A percentile compares a stretch with the other conserved stretches of the same genome.
These are phyloP conservation scores for Bombus sibiricus DNA, from an alignment of 1,140 invertebrate genomes.

Conservation along the genomic window DNA sequence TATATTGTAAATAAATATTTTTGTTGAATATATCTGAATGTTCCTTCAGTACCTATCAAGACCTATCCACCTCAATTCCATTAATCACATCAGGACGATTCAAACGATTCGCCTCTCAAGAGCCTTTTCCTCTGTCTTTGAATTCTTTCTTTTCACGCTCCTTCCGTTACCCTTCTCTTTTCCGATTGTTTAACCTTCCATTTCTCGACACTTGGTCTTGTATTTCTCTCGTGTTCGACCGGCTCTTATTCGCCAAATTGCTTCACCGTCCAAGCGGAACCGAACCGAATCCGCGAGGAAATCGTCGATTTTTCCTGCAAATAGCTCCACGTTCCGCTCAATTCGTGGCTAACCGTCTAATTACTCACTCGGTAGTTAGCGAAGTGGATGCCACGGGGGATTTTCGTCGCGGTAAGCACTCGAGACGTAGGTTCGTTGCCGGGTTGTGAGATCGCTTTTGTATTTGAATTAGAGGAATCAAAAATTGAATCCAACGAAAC, in stretches of 20 bases:
- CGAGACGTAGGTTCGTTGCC: not conserved
- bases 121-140: not conserved
- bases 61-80: too few species aligned
- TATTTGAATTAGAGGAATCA: too few species aligned
- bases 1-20: too few species aligned
- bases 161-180: too few species aligned
- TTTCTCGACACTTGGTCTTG: not conserved
- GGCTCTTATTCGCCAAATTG: not conserved
- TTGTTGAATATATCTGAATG: too few species aligned
- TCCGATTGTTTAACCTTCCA: not conserved
- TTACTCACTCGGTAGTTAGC: not conserved
- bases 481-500: too few species aligned
- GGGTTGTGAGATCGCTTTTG: constrained; percentile 3
- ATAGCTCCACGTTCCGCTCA: not conserved
- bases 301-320: not conserved
- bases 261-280: not conserved
- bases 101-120: too few species aligned
- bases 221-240: not conserved
- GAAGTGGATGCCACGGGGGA: not conserved
- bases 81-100: too few species aligned
- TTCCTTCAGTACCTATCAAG: too few species aligned
- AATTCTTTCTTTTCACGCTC: not conserved
- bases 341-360: not conserved
- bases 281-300: not conserved
- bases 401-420: not conserved